Conservation (phyloP, 2,888 invertebrate species). For the Metalampra italica region DNA sequence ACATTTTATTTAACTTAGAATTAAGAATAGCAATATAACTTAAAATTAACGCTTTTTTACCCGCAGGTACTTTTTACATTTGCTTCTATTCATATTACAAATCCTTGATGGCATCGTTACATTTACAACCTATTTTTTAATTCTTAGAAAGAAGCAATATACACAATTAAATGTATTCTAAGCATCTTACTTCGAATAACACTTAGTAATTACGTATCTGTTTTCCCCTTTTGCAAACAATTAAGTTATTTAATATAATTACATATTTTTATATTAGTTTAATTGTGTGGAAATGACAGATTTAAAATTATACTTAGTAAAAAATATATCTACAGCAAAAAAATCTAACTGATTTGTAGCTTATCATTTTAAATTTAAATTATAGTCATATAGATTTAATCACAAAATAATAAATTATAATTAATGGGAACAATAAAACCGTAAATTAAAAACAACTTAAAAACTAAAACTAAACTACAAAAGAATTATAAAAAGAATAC, state of each 20-base stretch:
- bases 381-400: too few species aligned
- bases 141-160: constrained; percentile 2
- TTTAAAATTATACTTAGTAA: not conserved
- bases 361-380: too few species aligned
- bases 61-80: not conserved
- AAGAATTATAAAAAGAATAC: too few species aligned
- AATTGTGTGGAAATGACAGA: constrained; percentile 4
- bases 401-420: too few species aligned
- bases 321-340: not conserved
- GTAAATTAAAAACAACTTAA: too few species aligned
- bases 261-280: not conserved
- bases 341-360: not conserved
- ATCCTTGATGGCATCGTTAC: not conserved
- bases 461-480: too few species aligned
- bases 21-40: not conserved
- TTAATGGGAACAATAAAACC: too few species aligned
- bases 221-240: constrained; percentile 67
- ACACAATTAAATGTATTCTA: constrained; percentile 2
- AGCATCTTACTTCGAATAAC: constrained; percentile 26
- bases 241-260: not conserved
- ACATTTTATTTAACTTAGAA: too few species aligned
- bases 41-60: not conserved
- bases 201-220: constrained; percentile 67
- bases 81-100: not conserved
- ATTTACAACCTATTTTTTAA: constrained; percentile 3